Evolutionary conservation across 2,797 vertebrate genomes (phyloP), one percentile per base, ranked within the genome.

Genomic region (Aphelocoma californica): DNA sequence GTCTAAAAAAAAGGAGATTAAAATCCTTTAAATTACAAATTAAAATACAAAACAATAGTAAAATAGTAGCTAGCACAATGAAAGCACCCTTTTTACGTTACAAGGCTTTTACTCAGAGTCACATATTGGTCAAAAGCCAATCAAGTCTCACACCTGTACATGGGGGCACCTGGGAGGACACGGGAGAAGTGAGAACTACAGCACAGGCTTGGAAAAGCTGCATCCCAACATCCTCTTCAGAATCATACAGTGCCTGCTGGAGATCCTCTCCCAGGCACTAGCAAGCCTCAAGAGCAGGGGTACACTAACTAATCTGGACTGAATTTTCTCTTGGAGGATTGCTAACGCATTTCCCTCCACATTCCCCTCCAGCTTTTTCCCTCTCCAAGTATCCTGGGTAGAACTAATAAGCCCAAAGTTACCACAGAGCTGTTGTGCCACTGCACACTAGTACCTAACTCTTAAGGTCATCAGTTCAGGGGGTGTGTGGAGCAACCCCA

Each of bases 341-440:
- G 47, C 24, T 54, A 48, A 54, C 0, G 0, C 25, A 31, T 18
- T 31, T 78, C 25, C 31, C 12, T 5, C 31, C 14, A 31, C 0
- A 0, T 2, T 70, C 40, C 29, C n/a, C 83, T 54, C 16, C 64
- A 60, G 20, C 17, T 26, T 70, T 40, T 78, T 34, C 48, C 48
- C 48, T 47, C n/a, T 40, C 40, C 40, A 48, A 40, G 34, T 14
- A 61, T 15, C 34, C 14, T 26, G 48, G 64, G 29, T 48, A 78
- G 40, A 69, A 40, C 20, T 29, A 54, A n/a, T 16, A 47, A 86
- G 48, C 20, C n/a, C 56, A 21, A 40, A 12, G 17, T 21, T 18
- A 70, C 24, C 64, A 61, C 40, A 54, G 56, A 31, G 40, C 12
- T 40, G 24, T 8, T 69, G 56, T 78, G 48, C 40, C 47, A 54